Evolutionary conservation across 2,113 vertebrate genomes (phyloP).

Genomic region (Acrocephalus arundinaceus): DNA sequence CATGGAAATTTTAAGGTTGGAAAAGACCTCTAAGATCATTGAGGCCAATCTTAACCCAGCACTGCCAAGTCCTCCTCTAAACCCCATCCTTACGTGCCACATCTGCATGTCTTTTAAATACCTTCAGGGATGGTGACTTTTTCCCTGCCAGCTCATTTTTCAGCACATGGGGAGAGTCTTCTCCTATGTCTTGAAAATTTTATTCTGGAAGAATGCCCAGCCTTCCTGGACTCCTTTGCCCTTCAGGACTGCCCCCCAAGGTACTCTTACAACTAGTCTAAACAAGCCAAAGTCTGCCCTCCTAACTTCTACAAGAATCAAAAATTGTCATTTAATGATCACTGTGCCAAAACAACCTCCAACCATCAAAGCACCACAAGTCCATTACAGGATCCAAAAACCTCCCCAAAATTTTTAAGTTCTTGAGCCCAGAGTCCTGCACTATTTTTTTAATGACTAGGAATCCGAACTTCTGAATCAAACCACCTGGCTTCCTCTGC

Average conservation of each 20-base stretch:
- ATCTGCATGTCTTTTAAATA: background rate
- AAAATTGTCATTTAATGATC: background rate
- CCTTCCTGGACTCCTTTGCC: background rate
- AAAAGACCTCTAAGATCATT: background rate
- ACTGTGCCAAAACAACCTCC: background rate
- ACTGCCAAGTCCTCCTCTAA: background rate
- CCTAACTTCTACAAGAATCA: background rate
- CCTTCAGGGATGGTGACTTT: background rate
- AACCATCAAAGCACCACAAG: background rate
- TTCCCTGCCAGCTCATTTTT: background rate
- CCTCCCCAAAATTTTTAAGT: rapidly evolving
- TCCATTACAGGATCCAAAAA: background rate
- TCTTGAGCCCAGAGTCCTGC: background rate
- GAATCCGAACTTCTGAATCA: background rate
- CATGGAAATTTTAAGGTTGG: background rate
- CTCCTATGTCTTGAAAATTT: background rate
- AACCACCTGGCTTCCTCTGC: background rate
- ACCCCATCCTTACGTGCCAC: background rate
- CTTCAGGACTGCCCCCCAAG: background rate
- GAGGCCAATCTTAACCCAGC: background rate
- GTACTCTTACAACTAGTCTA: background rate
- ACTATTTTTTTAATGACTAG: background rate
- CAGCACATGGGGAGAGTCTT: background rate
- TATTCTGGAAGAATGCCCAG: background rate
- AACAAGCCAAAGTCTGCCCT: background rate